A percentile compares a stretch with the other conserved stretches of the same genome.
Conservation (phyloP, 2,797 vertebrate species). For the Crenuchus spilurus region DNA sequence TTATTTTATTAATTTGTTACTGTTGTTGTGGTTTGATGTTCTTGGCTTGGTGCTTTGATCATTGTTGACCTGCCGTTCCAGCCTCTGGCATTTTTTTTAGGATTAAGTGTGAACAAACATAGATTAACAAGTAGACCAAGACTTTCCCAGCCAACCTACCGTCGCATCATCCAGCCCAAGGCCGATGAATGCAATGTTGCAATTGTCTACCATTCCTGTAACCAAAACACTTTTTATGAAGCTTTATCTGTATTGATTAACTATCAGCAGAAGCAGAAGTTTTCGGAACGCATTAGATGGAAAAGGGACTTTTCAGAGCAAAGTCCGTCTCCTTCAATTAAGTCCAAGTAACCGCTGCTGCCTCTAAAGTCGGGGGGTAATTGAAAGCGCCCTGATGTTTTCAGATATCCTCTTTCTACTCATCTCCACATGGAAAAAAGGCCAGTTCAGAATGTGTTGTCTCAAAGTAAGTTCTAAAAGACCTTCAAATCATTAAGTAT, state of each 20-base stretch:
- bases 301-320: slow-evolving; percentile 60
- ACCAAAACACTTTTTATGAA: slow-evolving; percentile 4
- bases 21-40: slow-evolving; percentile 62
- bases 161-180: slow-evolving; percentile 5
- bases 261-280: slow-evolving; percentile 58
- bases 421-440: slow-evolving; percentile 79
- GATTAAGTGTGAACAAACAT: slow-evolving; percentile 37
- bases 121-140: slow-evolving; percentile 45
- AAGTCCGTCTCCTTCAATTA: slow-evolving; percentile 78
- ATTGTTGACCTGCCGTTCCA: slow-evolving; percentile 57
- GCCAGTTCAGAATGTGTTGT: slow-evolving; percentile 81
- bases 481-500: slow-evolving; percentile 81
- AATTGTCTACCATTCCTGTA: slow-evolving; percentile 3
- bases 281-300: slow-evolving; percentile 68
- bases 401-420: slow-evolving; percentile 74
- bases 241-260: slow-evolving; percentile 24
- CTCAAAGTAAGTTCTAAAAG: slow-evolving; percentile 83
- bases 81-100: slow-evolving; percentile 49
- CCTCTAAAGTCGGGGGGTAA: slow-evolving; percentile 74
- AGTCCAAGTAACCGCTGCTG: slow-evolving; percentile 70
- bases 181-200: not conserved
- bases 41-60: slow-evolving; percentile 59
- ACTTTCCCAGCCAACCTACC: slow-evolving; percentile 41
- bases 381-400: slow-evolving; percentile 78
- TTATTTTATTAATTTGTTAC: not conserved